Conservation (phyloP, 2,797 vertebrate genomes). For the Sus cebifrons region DNA sequence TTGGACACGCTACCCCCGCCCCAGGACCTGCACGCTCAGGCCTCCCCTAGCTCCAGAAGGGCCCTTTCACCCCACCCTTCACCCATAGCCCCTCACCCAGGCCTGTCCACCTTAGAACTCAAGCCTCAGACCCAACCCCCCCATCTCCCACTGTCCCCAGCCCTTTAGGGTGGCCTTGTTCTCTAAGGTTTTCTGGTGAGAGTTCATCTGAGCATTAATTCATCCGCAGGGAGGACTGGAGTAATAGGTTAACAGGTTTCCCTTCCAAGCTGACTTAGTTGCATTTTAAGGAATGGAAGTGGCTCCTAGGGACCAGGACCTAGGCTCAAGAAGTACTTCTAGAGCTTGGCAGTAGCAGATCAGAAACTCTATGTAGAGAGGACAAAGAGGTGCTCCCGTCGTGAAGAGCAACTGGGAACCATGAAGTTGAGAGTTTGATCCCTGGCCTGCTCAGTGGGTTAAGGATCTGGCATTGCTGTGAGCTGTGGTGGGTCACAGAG, state of each 20-base stretch:
- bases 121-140: neutral
- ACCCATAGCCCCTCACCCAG: neutral
- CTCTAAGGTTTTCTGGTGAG: neutral
- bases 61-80: neutral
- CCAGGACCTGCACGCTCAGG: neutral
- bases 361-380: neutral
- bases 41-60: neutral
- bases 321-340: neutral
- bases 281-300: constrained; percentile 16
- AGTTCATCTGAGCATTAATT: neutral
- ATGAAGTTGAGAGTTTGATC: too few species aligned
- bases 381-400: too few species aligned
- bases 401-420: too few species aligned
- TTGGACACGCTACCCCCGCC: fast-evolving
- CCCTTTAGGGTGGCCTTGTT: neutral
- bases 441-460: too few species aligned
- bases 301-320: neutral
- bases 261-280: neutral
- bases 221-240: neutral
- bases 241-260: neutral
- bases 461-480: too few species aligned
- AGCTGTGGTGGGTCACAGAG: too few species aligned
- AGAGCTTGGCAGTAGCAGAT: neutral
- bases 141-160: neutral
- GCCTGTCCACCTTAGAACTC: neutral